Evolutionary conservation across 2,888 invertebrate species (phyloP), one percentile per base, ranked within the genome.

Genomic region (Eristalis arbustorum): DNA sequence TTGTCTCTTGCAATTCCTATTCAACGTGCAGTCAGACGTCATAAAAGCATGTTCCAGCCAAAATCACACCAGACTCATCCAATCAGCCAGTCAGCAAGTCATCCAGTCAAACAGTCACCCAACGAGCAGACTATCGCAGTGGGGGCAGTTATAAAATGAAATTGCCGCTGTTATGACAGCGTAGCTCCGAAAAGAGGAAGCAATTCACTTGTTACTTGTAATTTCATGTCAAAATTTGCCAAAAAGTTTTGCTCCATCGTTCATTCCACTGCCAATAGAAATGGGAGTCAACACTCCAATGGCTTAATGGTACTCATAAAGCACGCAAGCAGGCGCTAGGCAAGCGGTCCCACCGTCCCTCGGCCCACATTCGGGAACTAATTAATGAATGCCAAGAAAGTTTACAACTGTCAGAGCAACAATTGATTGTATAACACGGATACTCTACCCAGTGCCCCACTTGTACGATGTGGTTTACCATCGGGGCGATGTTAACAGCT

Each of bases 331-430:
- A 61, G 56, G 34, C 37, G 3, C 37, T 37, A 37, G 37, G 37
- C 37, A 37, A 13, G 42, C 34, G 23, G 13, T 34, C 8, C n/a
- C 63, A 18, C 23, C 3, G 2, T 18, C 18, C 22, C 13, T n/a
- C n/a, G 23, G 49, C 40, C 49, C 78, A 83, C 63, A 66, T 74
- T 79, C 75, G 74, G 69, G 56, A 75, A 75, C 79, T 84, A 84
- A 84, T 84, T 79, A 84, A 79, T 71, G 72, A 79, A 71, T 34
- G 74, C 66, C 61, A 66, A 57, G 62, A 75, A 79, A 79, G 71
- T 84, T 79, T 69, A 78, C 64, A 69, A 84, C 72, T 67, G 69
- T 62, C 56, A 61, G 79, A 79, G 79, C 79, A 79, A 75, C 79
- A 79, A 84, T 34, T 79, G 79, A 79, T 84, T 75, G 67, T 84